Percentiles rank a stretch among this genome's conserved stretches.
Evolutionary conservation across 2,888 invertebrate species (phyloP).

Genomic region (Eupithecia abbreviata): DNA sequence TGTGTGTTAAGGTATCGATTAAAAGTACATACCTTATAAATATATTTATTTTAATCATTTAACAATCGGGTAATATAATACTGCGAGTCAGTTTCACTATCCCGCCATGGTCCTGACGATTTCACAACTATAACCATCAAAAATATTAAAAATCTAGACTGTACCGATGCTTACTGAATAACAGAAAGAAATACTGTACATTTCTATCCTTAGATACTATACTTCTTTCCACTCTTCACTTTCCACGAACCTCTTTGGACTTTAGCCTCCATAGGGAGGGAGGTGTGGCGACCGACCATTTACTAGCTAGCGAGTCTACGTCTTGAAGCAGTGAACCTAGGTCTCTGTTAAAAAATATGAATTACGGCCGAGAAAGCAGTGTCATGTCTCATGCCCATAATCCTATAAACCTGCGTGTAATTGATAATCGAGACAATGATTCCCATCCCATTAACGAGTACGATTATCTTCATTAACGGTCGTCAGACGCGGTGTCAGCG

Average conservation of each 20-base stretch:
- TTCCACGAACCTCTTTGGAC: not conserved
- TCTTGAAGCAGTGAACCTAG: not conserved
- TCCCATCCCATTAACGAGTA: not conserved
- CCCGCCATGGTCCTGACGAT: not conserved
- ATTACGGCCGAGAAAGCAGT: not conserved
- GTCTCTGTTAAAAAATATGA: not conserved
- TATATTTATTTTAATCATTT: not conserved
- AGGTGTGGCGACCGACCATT: too few relatives aligned
- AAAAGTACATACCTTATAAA: not conserved
- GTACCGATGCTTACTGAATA: not conserved
- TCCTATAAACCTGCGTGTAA: not conserved
- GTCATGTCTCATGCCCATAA: not conserved
- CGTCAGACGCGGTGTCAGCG: slow-evolving; percentile 35
- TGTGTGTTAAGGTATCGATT: not conserved
- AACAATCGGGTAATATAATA: not conserved
- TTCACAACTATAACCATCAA: not conserved
- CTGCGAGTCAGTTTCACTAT: not conserved
- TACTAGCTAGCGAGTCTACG: not conserved
- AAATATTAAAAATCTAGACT: not conserved
- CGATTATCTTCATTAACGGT: slow-evolving; percentile 1
- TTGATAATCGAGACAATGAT: not conserved
- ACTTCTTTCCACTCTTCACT: not conserved
- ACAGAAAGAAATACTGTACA: not conserved
- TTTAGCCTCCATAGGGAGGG: too few relatives aligned
- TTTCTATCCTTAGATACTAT: not conserved